A percentile compares a stretch with the other conserved stretches of the same genome.
Conservation (phyloP, 2,888 invertebrate species). For the Pseudococcus longispinus region DNA sequence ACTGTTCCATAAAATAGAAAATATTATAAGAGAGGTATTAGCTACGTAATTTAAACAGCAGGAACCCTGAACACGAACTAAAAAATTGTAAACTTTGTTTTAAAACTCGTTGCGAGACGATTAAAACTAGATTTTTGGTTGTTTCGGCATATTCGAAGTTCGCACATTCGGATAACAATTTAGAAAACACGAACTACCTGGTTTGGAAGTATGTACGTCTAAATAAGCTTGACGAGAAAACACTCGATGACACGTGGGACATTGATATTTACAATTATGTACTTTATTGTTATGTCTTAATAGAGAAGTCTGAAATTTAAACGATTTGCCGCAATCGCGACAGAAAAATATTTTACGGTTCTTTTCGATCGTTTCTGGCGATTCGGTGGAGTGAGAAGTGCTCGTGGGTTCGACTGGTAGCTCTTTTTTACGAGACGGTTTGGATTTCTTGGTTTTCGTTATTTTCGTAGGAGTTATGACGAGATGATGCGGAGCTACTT, state of each 20-base stretch:
- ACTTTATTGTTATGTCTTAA: constrained; percentile 61
- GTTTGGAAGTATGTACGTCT: constrained; percentile 61
- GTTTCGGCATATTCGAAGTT: not conserved
- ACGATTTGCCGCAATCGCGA: constrained; percentile 60
- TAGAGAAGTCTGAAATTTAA: constrained; percentile 61
- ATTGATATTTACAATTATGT: constrained; percentile 61
- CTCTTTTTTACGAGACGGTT: not conserved
- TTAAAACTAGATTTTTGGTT: not conserved
- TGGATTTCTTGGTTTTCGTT: not conserved
- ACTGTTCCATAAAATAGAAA: not conserved
- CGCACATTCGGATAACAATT: constrained; percentile 52
- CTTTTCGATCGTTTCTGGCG: constrained; percentile 44
- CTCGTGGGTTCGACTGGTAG: not conserved
- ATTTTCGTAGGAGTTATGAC: constrained; percentile 32
- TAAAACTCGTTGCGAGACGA: not conserved
- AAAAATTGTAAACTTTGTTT: not conserved
- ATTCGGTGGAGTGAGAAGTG: not conserved
- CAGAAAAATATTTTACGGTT: constrained; percentile 60
- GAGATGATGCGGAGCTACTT: constrained; percentile 39
- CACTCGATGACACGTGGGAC: constrained; percentile 60
- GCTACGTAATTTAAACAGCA: constrained; percentile 6
- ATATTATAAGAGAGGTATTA: not conserved
- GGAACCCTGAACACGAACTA: constrained; percentile 41
- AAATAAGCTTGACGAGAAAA: constrained; percentile 61
- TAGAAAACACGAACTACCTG: constrained; percentile 60